A percentile compares a stretch with the other conserved stretches of the same genome.
phyloP scores from a whole-genome alignment of 2,888 invertebrate species.

The Heteromyza rotundicornis region DNA sequence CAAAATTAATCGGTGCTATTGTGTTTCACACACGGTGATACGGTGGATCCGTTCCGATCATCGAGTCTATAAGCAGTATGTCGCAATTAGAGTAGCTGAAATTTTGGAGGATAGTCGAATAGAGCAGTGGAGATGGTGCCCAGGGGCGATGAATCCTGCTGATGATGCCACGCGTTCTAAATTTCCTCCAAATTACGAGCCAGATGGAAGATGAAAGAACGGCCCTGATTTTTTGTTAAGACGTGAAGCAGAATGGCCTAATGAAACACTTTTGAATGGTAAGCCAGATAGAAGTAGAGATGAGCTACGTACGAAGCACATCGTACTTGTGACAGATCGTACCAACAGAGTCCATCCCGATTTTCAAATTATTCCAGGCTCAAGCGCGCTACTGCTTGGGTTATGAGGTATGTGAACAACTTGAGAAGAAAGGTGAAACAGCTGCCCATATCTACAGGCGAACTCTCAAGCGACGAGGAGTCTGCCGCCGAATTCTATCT shows the following conservation, averaged over 20 bases:
- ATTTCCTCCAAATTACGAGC: neutral
- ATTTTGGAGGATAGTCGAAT: neutral
- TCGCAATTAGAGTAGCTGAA: slow-evolving; percentile 2
- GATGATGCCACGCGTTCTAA: neutral
- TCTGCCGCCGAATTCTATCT: too few species aligned
- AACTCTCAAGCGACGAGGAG: too few species aligned
- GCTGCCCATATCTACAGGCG: too few species aligned
- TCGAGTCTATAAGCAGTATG: too few species aligned
- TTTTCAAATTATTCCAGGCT: too few species aligned
- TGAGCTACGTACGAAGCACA: too few species aligned
- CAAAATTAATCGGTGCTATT: neutral
- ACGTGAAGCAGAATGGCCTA: neutral
- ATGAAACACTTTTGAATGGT: neutral
- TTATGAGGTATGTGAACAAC: too few species aligned
- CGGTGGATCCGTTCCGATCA: too few species aligned
- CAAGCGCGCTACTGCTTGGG: too few species aligned
- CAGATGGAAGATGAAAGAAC: neutral
- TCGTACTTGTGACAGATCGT: too few species aligned
- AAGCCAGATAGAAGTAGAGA: neutral
- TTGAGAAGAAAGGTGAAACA: too few species aligned
- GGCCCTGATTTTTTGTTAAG: neutral
- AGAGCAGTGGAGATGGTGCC: neutral
- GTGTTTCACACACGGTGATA: neutral
- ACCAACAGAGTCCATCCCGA: too few species aligned
- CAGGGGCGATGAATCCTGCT: neutral